Conservation (phyloP, 2,113 vertebrate genomes). For the Mustelus asterias region DNA sequence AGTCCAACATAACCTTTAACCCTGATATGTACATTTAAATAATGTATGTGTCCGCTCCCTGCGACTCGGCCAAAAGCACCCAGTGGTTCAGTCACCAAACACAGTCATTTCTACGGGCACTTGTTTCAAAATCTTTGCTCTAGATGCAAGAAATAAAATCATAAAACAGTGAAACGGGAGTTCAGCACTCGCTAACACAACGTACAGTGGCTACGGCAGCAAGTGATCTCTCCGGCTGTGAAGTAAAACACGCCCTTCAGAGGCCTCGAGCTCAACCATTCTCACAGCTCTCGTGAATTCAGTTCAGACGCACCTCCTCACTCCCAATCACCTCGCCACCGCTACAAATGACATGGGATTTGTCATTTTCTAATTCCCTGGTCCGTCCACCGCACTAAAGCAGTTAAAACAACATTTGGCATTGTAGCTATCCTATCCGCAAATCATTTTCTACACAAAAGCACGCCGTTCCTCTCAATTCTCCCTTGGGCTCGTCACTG, state of each 20-base stretch:
- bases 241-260: not conserved
- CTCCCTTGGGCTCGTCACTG: not conserved
- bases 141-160: not conserved
- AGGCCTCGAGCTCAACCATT: not conserved
- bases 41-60: not conserved
- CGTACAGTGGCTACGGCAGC: not conserved
- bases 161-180: not conserved
- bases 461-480: not conserved
- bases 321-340: not conserved
- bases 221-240: not conserved
- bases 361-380: not conserved
- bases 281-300: not conserved
- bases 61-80: not conserved
- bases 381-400: not conserved
- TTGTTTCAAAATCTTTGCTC: not conserved
- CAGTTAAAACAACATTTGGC: not conserved
- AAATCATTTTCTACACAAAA: not conserved
- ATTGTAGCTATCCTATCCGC: not conserved
- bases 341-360: not conserved
- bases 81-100: not conserved
- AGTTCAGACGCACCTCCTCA: not conserved
- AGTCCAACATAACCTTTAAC: not conserved
- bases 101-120: not conserved
- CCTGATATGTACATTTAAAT: not conserved
- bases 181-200: not conserved